Percentiles rank a stretch among this genome's conserved stretches.
These are phyloP conservation scores for Laupala kohalensis DNA, from an alignment of 1,140 invertebrate species.

Conservation along the genomic window DNA sequence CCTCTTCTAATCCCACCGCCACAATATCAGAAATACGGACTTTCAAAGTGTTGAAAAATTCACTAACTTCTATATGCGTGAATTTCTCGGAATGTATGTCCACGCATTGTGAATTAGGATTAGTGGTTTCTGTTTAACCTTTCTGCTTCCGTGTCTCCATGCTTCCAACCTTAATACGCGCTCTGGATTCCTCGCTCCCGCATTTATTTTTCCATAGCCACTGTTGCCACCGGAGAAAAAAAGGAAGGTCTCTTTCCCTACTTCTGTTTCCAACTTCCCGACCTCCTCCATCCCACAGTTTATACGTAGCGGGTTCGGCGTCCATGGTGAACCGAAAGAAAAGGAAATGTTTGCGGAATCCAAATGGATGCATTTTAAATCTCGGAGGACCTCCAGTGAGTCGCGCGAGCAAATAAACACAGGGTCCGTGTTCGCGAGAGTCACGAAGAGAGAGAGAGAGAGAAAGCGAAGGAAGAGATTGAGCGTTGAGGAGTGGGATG, in stretches of 20 bases:
- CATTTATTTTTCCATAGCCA: not conserved
- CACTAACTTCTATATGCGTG: no score
- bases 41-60: no score
- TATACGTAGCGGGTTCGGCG: not conserved
- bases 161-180: not conserved
- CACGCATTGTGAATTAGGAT: not conserved
- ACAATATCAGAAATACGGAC: no score
- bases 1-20: no score
- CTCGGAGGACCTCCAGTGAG: not conserved
- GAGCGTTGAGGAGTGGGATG: no score
- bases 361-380: not conserved
- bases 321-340: not conserved
- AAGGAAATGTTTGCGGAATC: not conserved
- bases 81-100: no score
- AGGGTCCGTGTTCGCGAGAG: not conserved
- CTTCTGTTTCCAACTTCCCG: not conserved
- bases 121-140: not conserved
- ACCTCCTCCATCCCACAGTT: not conserved
- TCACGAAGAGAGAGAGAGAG: no score
- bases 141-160: not conserved
- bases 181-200: not conserved
- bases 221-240: not conserved
- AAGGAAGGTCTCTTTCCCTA: not conserved
- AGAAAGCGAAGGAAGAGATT: not conserved
- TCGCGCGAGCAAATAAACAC: not conserved